A percentile compares a stretch with the other conserved stretches of the same genome.
Conservation (phyloP, 2,888 invertebrate species). For the Ceratothoa steindachneri region DNA sequence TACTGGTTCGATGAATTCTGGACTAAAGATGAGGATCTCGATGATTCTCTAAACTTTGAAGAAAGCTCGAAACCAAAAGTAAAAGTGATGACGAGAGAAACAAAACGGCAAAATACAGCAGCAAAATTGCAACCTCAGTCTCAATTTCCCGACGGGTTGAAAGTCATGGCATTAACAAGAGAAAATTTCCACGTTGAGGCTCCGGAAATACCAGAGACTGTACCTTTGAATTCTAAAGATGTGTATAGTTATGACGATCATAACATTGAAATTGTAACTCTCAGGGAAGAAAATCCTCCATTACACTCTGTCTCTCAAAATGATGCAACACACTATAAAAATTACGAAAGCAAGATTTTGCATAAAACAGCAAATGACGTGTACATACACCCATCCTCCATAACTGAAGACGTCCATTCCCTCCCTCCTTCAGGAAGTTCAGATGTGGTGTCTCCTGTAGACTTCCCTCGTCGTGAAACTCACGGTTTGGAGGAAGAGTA, state of each 20-base stretch:
- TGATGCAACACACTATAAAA: not conserved
- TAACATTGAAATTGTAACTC: constrained; percentile 6
- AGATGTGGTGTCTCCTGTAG: no score
- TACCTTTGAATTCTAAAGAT: not conserved
- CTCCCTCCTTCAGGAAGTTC: not conserved
- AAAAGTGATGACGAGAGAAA: not conserved
- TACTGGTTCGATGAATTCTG: constrained; percentile 28
- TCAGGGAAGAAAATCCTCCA: not conserved
- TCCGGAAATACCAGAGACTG: not conserved
- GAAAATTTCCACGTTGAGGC: constrained; percentile 41
- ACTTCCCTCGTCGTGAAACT: no score
- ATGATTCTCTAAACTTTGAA: not conserved
- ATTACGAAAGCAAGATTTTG: not conserved
- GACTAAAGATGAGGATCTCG: constrained; percentile 8
- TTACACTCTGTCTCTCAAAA: not conserved
- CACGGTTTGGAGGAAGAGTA: no score
- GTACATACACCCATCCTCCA: not conserved
- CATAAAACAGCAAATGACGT: not conserved
- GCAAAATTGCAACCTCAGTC: constrained; percentile 5
- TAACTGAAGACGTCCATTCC: not conserved
- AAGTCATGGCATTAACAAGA: constrained; percentile 38
- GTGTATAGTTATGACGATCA: not conserved
- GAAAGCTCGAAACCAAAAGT: not conserved
- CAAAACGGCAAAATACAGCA: not conserved
- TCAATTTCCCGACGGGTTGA: constrained; percentile 33